Conservation (phyloP, 1,140 invertebrate species). For the Centruroides sculpturatus region DNA sequence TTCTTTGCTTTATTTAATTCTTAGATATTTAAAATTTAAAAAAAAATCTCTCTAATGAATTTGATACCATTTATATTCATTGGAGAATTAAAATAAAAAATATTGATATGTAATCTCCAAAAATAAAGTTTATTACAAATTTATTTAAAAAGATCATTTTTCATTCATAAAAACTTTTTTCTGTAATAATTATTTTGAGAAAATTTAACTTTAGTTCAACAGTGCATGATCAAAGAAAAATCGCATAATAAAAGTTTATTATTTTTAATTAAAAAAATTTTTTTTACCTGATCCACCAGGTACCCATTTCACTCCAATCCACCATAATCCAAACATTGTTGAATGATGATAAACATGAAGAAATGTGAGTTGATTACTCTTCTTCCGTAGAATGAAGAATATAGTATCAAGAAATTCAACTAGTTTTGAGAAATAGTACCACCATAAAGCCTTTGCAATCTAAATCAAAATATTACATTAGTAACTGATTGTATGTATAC, state of each 20-base stretch:
- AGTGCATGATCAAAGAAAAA: no score
- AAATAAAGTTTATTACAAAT: no score
- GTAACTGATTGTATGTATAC: not conserved
- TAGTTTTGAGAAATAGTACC: constrained; percentile 91
- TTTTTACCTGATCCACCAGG: constrained; percentile 79
- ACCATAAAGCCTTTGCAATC: constrained; percentile 89
- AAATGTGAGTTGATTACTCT: constrained; percentile 72
- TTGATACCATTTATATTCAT: no score
- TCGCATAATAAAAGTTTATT: not conserved
- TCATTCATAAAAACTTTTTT: no score
- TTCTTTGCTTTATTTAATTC: no score
- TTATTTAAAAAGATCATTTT: no score
- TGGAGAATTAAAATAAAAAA: no score
- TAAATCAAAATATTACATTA: constrained; percentile 30
- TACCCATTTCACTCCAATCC: constrained; percentile 93
- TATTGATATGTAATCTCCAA: no score
- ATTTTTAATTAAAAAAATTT: not conserved
- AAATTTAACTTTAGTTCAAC: no score
- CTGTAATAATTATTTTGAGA: no score
- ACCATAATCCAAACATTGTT: constrained; percentile 84
- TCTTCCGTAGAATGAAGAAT: constrained; percentile 80
- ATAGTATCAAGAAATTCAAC: constrained; percentile 86
- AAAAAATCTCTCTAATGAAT: no score
- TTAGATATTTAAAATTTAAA: no score
- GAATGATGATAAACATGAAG: constrained; percentile 85